Evolutionary conservation across 2,113 vertebrate genomes (phyloP), one percentile per base, ranked within the genome.

Genomic region (Prietella phreatophila): DNA sequence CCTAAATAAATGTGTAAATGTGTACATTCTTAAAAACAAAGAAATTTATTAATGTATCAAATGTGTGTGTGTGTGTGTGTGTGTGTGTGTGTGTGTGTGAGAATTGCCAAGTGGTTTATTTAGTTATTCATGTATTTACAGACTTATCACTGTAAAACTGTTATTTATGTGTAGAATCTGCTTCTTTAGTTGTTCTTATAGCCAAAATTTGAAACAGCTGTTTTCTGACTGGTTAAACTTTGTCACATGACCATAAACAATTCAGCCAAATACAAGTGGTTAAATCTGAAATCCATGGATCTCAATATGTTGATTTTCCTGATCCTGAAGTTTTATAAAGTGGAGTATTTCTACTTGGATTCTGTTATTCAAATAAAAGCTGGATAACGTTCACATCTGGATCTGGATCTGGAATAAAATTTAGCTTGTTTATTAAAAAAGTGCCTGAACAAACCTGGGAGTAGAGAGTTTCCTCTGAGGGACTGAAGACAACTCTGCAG

Each of bases 401-500:
- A 47, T 20, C 17, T 73, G 39, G 47, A 47, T 27, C 42, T n/a
- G 73, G 73, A 76, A 42, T 50, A 0, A 55, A 30, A 55, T 30
- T 55, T 27, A 0, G 1, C 47, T 13, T 5, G 75, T 78, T n/a
- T 78, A n/a, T 15, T 33, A 14, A 53, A n/a, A n/a, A 13, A 2
- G 47, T 3, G 9, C 0, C 30, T 39, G 0, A 56, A 73, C 78
- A 36, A 91, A 96, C 96, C 95, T 97, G 96, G 0, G 96, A 94
- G 0, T 94, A 95, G 8, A 97, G 90, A 39, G 92, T 95, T 25
- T 94, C 95, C 88, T 96, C 95, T 0, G 96, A 96, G 0, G 96
- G 96, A 92, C 96, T 96, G 58, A 97, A 93, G 82, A 97, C 91
- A 71, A 97, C 96, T 83, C 95, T 90, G 0, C 94, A 95, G 89